Conservation (phyloP, 2,888 invertebrate genomes). For the Bursaphelenchus okinawaensis region DNA sequence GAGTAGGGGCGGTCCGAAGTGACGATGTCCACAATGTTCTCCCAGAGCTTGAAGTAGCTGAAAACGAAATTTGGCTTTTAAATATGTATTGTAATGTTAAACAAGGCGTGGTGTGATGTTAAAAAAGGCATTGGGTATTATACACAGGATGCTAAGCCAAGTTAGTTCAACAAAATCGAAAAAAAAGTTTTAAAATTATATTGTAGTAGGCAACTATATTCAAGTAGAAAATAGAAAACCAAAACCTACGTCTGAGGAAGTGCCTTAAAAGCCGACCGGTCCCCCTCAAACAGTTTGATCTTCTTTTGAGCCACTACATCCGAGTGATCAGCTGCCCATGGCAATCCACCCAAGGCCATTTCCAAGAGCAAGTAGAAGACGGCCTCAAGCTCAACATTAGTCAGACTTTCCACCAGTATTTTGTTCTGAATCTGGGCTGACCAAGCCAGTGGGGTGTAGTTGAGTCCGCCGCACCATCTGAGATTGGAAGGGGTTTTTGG, state of each 20-base stretch:
- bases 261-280: slow-evolving; percentile 12
- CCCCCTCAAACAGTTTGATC: slow-evolving; percentile 4
- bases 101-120: too few species aligned
- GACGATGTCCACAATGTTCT: slow-evolving; percentile 17
- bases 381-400: slow-evolving; percentile 38
- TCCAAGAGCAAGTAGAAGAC: slow-evolving; percentile 38
- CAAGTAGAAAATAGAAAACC: too few species aligned
- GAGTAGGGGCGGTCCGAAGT: slow-evolving; percentile 11
- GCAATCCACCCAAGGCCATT: slow-evolving; percentile 32
- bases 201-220: neutral
- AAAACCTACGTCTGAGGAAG: slow-evolving; percentile 22
- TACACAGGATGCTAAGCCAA: too few species aligned
- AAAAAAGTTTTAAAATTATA: neutral
- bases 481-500: slow-evolving; percentile 16
- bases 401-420: neutral
- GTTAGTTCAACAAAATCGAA: too few species aligned
- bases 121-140: too few species aligned
- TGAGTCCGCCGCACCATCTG: slow-evolving; percentile 29
- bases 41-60: slow-evolving; percentile 30
- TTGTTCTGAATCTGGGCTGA: neutral
- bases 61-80: too few species aligned
- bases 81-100: too few species aligned
- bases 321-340: slow-evolving; percentile 31
- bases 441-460: slow-evolving; percentile 30
- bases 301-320: neutral